Evolutionary conservation across 1,140 invertebrate genomes (phyloP), one percentile per base, ranked within the genome.

Genomic region (Caenorhabditis brenneri): DNA sequence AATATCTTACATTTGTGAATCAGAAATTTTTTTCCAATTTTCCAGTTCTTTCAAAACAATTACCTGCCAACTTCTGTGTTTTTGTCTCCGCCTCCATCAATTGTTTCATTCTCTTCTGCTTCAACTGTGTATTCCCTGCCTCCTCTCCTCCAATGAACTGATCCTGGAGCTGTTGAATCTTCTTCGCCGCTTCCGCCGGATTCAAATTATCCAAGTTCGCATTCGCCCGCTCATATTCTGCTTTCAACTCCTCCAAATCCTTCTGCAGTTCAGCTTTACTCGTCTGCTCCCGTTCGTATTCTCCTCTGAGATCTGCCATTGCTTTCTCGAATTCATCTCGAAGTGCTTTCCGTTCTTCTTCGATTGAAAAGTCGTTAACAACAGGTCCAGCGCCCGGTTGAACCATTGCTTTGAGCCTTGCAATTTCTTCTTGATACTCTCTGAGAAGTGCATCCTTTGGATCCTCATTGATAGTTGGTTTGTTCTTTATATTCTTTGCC

Each of bases 401-500:
- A 22, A 88, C 83, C 55, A 88, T 42, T 29, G 79, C 48, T 46
- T 94, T 94, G 5, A 99, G 92, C 31, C 96, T 94, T 87, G 96
- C 95, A 88, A 99, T 99, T 92, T 99, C 95, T 87, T 94, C 93
- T 91, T 96, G 95, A 91, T 95, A 96, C 91, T 96, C 94, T 89
- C 95, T 93, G 16, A 96, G 92, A 88, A 96, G 93, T 42, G 95
- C 94, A 91, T 97, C 95, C 91, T 96, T 96, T 2, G 97, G 96
- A 92, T 99, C 92, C 88, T 97, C 96, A 91, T 97, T 97, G 81
- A 97, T 95, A 9, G 95, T 96, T 0, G 96, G 95, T 89, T 96
- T 96, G 91, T 97, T 97, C 89, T 97, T 95, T 80, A 97, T 97
- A 90, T 96, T 96, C 91, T 96, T 96, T 24, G 94, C 95, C 80